Conservation (phyloP, 2,113 vertebrate genomes). For the Grus americana region DNA sequence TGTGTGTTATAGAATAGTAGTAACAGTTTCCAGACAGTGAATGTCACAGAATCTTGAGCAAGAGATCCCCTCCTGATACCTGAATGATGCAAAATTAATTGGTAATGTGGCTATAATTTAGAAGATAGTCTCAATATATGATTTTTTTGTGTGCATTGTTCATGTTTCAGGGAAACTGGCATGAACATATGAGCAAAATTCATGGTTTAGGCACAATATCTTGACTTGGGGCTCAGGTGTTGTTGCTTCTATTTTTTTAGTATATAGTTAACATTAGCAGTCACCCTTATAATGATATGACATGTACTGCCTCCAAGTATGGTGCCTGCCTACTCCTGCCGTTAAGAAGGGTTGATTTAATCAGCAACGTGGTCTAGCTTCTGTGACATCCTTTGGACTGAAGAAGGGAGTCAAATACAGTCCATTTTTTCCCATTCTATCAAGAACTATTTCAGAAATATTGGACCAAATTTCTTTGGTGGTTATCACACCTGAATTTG, state of each 20-base stretch:
- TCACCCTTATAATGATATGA: constrained; percentile 82
- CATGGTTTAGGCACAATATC: neutral
- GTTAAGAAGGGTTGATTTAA: constrained; percentile 68
- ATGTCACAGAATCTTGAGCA: neutral
- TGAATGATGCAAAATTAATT: neutral
- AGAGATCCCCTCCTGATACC: neutral
- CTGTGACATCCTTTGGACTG: constrained; percentile 43
- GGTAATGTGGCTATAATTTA: neutral
- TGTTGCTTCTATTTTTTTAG: constrained; percentile 75
- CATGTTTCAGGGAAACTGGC: neutral
- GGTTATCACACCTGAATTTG: constrained; percentile 28
- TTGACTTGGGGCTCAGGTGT: constrained; percentile 76
- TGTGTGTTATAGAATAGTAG: neutral
- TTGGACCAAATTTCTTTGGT: constrained; percentile 3
- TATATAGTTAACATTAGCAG: constrained; percentile 80
- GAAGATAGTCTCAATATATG: neutral
- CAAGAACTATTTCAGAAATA: constrained; percentile 17
- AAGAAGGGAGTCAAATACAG: constrained; percentile 2
- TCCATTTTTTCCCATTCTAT: neutral
- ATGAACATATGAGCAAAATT: neutral
- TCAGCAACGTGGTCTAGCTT: constrained; percentile 45
- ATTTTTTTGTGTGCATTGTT: neutral
- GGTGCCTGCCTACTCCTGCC: constrained; percentile 52
- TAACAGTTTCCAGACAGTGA: neutral
- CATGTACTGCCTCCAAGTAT: constrained; percentile 50